Percentiles rank a stretch among this genome's conserved stretches.
These are phyloP conservation scores for Drosophila multiciliata DNA, from an alignment of 2,888 invertebrate species.

Conservation along the genomic window DNA sequence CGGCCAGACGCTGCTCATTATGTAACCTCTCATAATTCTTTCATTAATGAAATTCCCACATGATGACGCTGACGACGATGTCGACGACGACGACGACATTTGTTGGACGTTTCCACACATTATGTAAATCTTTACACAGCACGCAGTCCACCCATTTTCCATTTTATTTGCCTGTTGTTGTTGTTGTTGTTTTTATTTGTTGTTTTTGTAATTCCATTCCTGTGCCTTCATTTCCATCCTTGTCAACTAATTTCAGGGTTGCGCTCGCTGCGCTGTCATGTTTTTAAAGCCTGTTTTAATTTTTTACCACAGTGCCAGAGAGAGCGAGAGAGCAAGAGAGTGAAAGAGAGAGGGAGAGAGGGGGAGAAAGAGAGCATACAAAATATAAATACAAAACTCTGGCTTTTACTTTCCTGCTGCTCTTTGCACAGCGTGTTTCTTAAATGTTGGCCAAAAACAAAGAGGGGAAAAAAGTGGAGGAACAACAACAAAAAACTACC, in stretches of 20 bases:
- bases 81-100: conserved; percentile 54
- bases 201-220: conserved; percentile 20
- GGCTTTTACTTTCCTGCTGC: conserved; percentile 73
- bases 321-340: conserved; percentile 1
- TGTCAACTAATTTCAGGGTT: conserved; percentile 79
- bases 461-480: conserved; percentile 11
- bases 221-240: conserved; percentile 59
- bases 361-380: not conserved
- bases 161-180: conserved; percentile 38
- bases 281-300: conserved; percentile 76
- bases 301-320: conserved; percentile 32
- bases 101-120: conserved; percentile 66
- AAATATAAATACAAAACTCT: conserved; percentile 28
- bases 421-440: conserved; percentile 52
- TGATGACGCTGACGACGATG: conserved; percentile 40
- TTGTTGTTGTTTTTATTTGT: not conserved
- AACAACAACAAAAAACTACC: conserved; percentile 59
- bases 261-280: conserved; percentile 70
- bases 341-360: not conserved
- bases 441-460: conserved; percentile 76
- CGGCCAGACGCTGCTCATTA: conserved; percentile 58
- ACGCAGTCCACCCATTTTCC: conserved; percentile 68
- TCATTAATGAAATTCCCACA: conserved; percentile 80
- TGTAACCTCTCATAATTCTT: conserved; percentile 80
- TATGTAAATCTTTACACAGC: conserved; percentile 77